Base-by-base conservation (phyloP, 2,113 vertebrate genomes). In the Strix aluco region DNA sequence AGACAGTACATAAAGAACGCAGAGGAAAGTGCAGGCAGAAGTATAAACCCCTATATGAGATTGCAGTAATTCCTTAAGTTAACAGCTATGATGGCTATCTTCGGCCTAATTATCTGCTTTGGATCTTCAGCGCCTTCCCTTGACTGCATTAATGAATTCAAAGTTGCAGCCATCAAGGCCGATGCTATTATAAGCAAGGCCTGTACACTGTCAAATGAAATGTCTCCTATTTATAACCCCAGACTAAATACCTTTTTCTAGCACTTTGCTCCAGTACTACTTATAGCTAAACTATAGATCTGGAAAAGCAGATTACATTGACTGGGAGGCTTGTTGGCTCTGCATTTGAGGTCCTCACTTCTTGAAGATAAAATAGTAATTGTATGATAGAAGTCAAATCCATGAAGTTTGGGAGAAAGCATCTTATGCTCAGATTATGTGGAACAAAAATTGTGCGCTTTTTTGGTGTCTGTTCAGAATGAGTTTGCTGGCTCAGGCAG, bases 401-500 rank as follows among this genome's bases (percentile, higher is more conserved):
- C 25, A 2, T 32, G 32, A 75, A 46, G 40, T 40, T 55, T 71
- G 52, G 26, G 83, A 79, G 72, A 79, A 86, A 61, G 52, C 32
- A 40, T 80, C 58, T 81, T 73, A 15, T 0, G 0, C 63, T 92
- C 36, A 34, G 15, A 34, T 77, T 66, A 40, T 11, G 10, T 51
- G 47, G 25, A 88, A 11, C 63, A 92, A 90, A 81, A 86, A 30
- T 11, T 10, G n/a, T 42, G 46, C 17, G 7, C 40, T 54, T 63
- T 52, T 67, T 84, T 78, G 34, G 30, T 86, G 82, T 86, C 61
- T 52, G 4, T 74, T 87, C 90, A 85, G 70, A 87, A 67, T 49
- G 38, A 91, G 69, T 89, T 96, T 69, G 55, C 77, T 89, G 77
- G 22, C 73, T 93, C 57, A 23, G 47, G 73, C 86, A 86, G 94